Conservation (phyloP, 1,140 invertebrate species). For the Lasioglossum albipes region DNA sequence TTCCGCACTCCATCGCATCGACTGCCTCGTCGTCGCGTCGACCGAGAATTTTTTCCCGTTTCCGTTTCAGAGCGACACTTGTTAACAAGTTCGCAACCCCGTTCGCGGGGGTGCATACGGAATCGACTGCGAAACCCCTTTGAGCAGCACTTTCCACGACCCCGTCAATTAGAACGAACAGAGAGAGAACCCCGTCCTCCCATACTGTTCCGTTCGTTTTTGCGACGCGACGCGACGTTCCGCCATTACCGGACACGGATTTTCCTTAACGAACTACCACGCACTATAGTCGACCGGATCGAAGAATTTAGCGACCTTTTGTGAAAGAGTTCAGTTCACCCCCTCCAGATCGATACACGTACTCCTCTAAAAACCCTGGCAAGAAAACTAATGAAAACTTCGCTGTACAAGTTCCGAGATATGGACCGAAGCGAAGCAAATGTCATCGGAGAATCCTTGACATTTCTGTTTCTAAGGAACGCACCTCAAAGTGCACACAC, state of each 20-base stretch:
- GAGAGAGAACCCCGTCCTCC: not conserved
- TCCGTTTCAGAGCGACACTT: conserved; percentile 3
- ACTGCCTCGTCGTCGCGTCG: not conserved
- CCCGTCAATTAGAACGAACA: conserved; percentile 26
- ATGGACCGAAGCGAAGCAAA: too few relatives aligned
- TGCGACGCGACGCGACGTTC: not conserved
- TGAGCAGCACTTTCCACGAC: conserved; percentile 28
- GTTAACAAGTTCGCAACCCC: conserved; percentile 25
- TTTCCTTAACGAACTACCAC: not conserved
- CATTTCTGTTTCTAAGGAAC: too few relatives aligned
- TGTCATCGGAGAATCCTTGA: too few relatives aligned
- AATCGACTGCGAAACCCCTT: conserved; percentile 24
- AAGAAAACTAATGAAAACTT: too few relatives aligned
- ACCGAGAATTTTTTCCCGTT: conserved; percentile 5
- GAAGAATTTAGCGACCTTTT: too few relatives aligned
- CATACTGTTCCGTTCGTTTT: not conserved
- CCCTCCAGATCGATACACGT: too few relatives aligned
- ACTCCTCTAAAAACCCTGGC: too few relatives aligned
- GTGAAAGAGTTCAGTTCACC: too few relatives aligned
- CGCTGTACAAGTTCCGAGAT: too few relatives aligned
- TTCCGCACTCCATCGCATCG: conserved; percentile 18
- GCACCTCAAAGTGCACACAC: too few relatives aligned
- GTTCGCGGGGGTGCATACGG: conserved; percentile 16
- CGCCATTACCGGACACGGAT: not conserved
- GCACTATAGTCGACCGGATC: too few relatives aligned